A percentile compares a stretch with the other conserved stretches of the same genome.
Conservation (phyloP, 2,113 vertebrate species). For the Malaclemys terrapin region DNA sequence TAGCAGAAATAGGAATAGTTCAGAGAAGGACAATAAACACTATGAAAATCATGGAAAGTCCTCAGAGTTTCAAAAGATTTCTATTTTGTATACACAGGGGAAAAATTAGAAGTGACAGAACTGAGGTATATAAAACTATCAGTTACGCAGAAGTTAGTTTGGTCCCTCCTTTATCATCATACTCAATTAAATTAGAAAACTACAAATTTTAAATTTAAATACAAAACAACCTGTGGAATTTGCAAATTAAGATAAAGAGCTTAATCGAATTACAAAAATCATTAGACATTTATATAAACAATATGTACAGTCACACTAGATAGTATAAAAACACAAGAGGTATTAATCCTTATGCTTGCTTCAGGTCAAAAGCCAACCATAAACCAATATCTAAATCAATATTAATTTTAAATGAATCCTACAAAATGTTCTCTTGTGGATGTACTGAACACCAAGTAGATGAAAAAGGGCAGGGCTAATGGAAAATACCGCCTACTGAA, state of each 20-base stretch:
- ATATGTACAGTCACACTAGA: neutral
- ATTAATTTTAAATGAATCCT: neutral
- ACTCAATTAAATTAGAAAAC: accelerated
- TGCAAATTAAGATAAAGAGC: neutral
- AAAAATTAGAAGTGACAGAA: neutral
- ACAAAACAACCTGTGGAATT: neutral
- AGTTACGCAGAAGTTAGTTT: neutral
- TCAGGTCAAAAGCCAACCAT: neutral
- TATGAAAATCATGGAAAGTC: neutral
- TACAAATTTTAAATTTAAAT: neutral
- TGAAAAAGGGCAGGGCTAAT: neutral
- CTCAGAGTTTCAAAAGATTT: neutral
- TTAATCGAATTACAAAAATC: neutral
- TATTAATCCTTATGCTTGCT: neutral
- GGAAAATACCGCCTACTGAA: neutral
- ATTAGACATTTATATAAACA: neutral
- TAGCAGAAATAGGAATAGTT: neutral
- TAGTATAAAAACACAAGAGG: neutral
- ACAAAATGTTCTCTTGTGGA: neutral
- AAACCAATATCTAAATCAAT: neutral
- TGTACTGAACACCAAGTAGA: neutral
- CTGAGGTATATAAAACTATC: neutral
- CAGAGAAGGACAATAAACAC: neutral
- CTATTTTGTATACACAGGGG: neutral
- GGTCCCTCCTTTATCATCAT: neutral